A percentile compares a stretch with the other conserved stretches of the same genome.
Evolutionary conservation across 2,113 vertebrate species (phyloP).

Genomic region (Trichomycterus rosablanca): DNA sequence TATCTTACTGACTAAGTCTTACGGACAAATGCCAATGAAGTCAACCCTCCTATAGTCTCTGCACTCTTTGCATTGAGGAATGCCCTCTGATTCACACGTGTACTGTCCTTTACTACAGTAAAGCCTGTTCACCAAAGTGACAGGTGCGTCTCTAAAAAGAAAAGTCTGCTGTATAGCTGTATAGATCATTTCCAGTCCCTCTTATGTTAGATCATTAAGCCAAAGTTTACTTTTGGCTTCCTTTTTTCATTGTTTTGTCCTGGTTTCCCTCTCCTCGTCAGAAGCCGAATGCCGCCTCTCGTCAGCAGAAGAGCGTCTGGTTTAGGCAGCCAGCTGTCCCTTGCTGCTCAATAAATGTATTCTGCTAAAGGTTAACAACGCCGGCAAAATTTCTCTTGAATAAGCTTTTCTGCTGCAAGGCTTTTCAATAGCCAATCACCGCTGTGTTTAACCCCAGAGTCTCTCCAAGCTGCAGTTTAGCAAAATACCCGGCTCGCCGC

Average conservation of each 20-base stretch:
- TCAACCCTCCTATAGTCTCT: background rate
- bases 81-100: slow-evolving; percentile 28
- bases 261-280: slow-evolving; percentile 16
- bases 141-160: no score
- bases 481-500: background rate
- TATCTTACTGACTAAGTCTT: slow-evolving; percentile 48
- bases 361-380: slow-evolving; percentile 30
- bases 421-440: slow-evolving; percentile 18
- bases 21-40: slow-evolving; percentile 9
- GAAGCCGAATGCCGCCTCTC: slow-evolving; percentile 11
- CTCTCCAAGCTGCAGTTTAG: slow-evolving; percentile 10
- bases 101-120: no score
- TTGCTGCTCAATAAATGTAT: slow-evolving; percentile 26
- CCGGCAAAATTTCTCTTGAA: slow-evolving; percentile 22
- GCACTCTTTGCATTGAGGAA: slow-evolving; percentile 43
- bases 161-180: no score
- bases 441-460: slow-evolving; percentile 31
- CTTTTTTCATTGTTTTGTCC: slow-evolving; percentile 22
- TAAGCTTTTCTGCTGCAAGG: slow-evolving; percentile 27
- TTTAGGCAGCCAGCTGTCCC: slow-evolving; percentile 26
- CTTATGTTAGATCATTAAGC: no score
- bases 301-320: slow-evolving; percentile 21
- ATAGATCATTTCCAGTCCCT: no score
- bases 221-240: no score
- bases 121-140: no score